Conservation (phyloP, 2,888 invertebrate genomes). For the Loripinus fragilis region DNA sequence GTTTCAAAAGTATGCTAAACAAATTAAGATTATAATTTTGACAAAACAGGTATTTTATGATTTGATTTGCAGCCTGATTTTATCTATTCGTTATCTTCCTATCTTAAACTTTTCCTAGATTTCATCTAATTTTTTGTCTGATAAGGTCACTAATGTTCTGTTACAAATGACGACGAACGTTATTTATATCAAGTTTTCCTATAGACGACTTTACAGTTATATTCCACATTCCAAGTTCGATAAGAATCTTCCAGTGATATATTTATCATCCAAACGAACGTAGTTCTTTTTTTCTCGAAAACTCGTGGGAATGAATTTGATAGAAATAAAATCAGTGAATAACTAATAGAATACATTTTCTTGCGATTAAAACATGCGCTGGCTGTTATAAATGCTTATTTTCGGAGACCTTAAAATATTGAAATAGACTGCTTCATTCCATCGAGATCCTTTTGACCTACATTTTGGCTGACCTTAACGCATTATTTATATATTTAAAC, state of each 20-base stretch:
- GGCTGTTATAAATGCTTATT: no score
- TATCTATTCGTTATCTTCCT: slow-evolving; percentile 46
- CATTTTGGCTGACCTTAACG: no score
- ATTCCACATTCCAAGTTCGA: slow-evolving; percentile 14
- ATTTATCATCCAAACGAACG: slow-evolving; percentile 20
- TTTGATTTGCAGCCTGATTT: slow-evolving; percentile 32
- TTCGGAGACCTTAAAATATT: no score
- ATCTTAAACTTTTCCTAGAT: slow-evolving; percentile 21
- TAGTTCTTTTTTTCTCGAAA: slow-evolving; percentile 5
- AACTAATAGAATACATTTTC: no score
- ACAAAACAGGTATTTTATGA: slow-evolving; percentile 47
- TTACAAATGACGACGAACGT: slow-evolving; percentile 16
- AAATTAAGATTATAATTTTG: slow-evolving; percentile 18
- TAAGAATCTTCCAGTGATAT: slow-evolving; percentile 12
- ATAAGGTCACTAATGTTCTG: slow-evolving; percentile 21
- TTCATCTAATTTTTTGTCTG: slow-evolving; percentile 21
- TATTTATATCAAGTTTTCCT: slow-evolving; percentile 16
- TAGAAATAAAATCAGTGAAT: slow-evolving; percentile 6
- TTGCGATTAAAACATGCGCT: no score
- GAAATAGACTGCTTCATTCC: no score
- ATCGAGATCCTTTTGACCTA: no score
- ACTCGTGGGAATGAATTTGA: slow-evolving; percentile 17
- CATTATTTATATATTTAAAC: no score
- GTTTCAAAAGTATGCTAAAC: slow-evolving; percentile 14
- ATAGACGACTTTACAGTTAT: slow-evolving; percentile 16